Evolutionary conservation across 2,888 invertebrate genomes (phyloP).

Genomic region (Microctonus aethiopoides): DNA sequence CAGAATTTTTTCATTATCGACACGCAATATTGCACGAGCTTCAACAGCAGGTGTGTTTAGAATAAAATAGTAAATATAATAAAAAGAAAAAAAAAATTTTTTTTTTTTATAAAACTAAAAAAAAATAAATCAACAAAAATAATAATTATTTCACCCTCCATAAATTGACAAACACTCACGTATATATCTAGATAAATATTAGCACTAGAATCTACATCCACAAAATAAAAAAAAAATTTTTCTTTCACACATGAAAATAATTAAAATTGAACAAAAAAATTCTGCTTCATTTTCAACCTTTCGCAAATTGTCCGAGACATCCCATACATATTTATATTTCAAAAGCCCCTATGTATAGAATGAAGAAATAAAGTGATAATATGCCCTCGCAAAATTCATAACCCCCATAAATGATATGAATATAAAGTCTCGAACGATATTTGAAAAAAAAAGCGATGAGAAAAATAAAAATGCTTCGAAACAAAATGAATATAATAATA

Average conservation of each 20-base stretch:
- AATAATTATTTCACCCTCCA: no score
- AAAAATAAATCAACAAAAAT: no score
- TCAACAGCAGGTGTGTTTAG: neutral
- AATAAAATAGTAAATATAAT: neutral
- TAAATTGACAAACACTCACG: slow-evolving; percentile 10
- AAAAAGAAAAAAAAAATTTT: neutral
- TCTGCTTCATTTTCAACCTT: neutral
- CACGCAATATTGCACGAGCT: no score
- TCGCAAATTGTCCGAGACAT: neutral
- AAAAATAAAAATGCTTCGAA: slow-evolving; percentile 36
- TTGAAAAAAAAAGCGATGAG: slow-evolving; percentile 30
- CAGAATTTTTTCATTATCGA: neutral
- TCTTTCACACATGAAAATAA: neutral
- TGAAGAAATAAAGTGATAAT: slow-evolving; percentile 2
- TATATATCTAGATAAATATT: neutral
- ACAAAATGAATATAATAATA: neutral
- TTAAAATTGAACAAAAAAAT: neutral
- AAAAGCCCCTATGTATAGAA: neutral
- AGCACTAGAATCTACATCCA: neutral
- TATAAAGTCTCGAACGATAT: slow-evolving; percentile 32
- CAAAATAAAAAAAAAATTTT: neutral
- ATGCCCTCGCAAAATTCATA: slow-evolving; percentile 31
- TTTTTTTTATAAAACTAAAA: no score
- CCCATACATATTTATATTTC: neutral
- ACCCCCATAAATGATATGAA: slow-evolving; percentile 39